phyloP scores from a whole-genome alignment of 2,888 invertebrate species.

The Melanostoma scalare region DNA sequence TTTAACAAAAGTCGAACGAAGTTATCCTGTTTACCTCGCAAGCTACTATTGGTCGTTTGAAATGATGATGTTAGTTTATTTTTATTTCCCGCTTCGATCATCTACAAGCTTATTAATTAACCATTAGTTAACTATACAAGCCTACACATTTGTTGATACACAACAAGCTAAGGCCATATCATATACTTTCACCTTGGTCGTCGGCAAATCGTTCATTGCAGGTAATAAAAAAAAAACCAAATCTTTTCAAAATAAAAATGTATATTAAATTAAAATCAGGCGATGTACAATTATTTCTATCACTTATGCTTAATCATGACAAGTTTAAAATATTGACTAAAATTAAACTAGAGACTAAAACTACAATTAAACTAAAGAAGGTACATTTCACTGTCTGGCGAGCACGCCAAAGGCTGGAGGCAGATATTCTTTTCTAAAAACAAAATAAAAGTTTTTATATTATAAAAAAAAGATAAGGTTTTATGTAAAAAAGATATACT shows the following conservation, averaged over 20 bases:
- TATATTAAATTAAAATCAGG: constrained; percentile 40
- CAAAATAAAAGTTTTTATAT: background rate
- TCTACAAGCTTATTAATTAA: no score
- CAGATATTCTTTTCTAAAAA: constrained; percentile 39
- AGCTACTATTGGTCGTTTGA: no score
- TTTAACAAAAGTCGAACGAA: no score
- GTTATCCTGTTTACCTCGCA: no score
- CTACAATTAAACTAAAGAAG: constrained; percentile 42
- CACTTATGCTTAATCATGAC: constrained; percentile 61
- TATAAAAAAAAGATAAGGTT: background rate
- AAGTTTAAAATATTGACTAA: constrained; percentile 58
- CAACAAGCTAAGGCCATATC: no score
- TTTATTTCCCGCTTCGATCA: no score
- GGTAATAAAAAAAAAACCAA: no score
- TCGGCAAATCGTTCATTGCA: no score
- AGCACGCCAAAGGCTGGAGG: constrained; percentile 22
- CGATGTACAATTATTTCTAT: constrained; percentile 55
- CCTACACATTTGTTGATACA: no score
- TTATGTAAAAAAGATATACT: constrained; percentile 29
- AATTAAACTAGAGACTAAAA: constrained; percentile 37
- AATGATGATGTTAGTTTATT: no score
- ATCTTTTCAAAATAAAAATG: constrained; percentile 32
- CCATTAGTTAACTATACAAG: no score
- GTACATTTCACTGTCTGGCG: constrained; percentile 49
- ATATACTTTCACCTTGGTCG: no score